phyloP scores from a whole-genome alignment of 2,113 vertebrate species.

The Lepisosteus oculatus region DNA sequence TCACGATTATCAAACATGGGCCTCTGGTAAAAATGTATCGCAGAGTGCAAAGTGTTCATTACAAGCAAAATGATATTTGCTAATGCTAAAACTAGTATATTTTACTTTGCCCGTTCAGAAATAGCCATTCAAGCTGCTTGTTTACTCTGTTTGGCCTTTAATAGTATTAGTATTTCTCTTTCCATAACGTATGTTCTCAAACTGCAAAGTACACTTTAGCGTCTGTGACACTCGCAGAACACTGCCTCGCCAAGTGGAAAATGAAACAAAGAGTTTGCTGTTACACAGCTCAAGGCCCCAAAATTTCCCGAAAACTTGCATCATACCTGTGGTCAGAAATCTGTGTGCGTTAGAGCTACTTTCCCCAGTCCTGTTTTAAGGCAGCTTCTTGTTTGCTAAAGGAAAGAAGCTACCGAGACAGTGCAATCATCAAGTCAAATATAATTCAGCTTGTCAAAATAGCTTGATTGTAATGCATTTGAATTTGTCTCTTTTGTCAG shows the following conservation, averaged over 20 bases:
- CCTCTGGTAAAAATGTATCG: too few species aligned
- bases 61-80: neutral
- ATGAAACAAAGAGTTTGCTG: slow-evolving; percentile 5
- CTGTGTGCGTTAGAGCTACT: neutral
- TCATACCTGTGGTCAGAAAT: neutral
- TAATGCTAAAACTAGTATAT: too few species aligned
- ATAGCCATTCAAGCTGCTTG: too few species aligned
- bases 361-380: neutral
- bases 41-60: too few species aligned
- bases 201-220: too few species aligned
- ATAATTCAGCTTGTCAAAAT: slow-evolving; percentile 37
- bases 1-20: too few species aligned
- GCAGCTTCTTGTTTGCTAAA: slow-evolving; percentile 2
- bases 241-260: neutral
- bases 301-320: neutral
- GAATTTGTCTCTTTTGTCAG: slow-evolving; percentile 40
- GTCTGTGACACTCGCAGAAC: neutral
- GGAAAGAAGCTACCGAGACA: slow-evolving; percentile 23
- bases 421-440: slow-evolving; percentile 19
- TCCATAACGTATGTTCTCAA: too few species aligned
- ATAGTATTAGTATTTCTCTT: too few species aligned
- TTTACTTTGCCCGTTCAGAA: too few species aligned
- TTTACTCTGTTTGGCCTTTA: too few species aligned
- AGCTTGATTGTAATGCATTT: slow-evolving; percentile 41
- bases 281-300: neutral